Base-by-base conservation (phyloP, 1,140 invertebrate genomes). In the Lucilia sericata region DNA sequence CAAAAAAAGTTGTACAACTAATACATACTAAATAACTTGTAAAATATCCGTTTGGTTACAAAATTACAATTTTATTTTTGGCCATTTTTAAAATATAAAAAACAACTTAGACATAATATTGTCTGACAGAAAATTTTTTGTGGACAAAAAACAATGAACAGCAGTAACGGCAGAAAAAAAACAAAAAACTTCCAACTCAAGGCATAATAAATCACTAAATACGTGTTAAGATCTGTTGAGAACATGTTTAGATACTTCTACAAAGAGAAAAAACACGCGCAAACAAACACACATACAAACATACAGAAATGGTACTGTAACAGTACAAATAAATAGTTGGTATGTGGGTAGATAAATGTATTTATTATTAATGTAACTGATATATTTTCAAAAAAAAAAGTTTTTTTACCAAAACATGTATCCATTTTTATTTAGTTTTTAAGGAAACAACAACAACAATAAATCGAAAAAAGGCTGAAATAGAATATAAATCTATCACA, bases 181-280 rank as follows among this genome's bases (percentile, higher is more conserved):
- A n/a, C 5, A 14, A 60, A 25, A 70, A 70, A 70, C 65, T 70
- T 60, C 19, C n/a, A 80, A 49, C n/a, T 80, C 19, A 21, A 51
- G 75, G 75, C 76, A 80, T 49, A 80, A 80, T 80, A 80, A 80
- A 80, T 80, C 76, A 80, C 19, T 21, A 80, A 49, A 80, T 80
- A 30, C 42, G 47, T 80, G 76, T 51, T 21, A 21, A 49, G 47
- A 80, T 80, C 76, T 80, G 76, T 49, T 49, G 10, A 10, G 42
- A 49, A 80, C 76, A 80, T 70, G 21, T 70, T 42, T 42, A 42
- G 42, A 21, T 30, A 30, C 25, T 30, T 30, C 1, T 30, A 30
- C 25, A 30, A 30, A 30, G n/a, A n/a, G n/a, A 30, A 30, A 30
- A 30, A 30, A 3, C 25, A 30, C 25, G 25, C 25, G 25, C 25